These are phyloP conservation scores for Rhea pennata DNA, from an alignment of 2,113 vertebrate species.

Conservation along the genomic window DNA sequence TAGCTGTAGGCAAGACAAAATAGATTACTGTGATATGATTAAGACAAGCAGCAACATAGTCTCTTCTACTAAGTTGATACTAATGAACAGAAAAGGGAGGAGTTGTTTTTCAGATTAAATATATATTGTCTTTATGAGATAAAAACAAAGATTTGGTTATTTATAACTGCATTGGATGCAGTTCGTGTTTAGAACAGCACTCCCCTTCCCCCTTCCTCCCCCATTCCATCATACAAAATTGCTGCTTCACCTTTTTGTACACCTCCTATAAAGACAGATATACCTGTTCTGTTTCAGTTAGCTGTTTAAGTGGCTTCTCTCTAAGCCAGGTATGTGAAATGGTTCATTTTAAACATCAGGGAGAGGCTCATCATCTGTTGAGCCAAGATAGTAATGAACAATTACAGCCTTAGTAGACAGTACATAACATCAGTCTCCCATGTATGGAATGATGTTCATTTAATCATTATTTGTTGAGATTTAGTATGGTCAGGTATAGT, in stretches of 20 bases:
- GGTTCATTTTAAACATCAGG: neutral
- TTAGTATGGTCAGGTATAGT: neutral
- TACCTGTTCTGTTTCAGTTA: neutral
- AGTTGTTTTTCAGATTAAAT: neutral
- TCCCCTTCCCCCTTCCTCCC: neutral
- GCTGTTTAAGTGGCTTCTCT: neutral
- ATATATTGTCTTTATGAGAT: neutral
- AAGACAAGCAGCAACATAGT: neutral
- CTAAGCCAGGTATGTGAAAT: neutral
- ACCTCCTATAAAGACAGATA: accelerated
- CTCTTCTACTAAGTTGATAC: neutral
- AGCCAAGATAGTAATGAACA: neutral
- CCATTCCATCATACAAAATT: neutral
- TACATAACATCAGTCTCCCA: neutral
- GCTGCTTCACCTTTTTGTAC: neutral
- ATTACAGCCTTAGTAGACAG: neutral
- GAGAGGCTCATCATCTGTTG: neutral
- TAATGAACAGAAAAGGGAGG: neutral
- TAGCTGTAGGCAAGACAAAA: neutral
- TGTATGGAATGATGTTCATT: neutral
- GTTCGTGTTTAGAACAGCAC: neutral
- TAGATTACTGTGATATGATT: neutral
- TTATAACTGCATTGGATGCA: neutral
- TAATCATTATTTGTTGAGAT: neutral
- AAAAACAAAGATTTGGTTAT: neutral